A percentile compares a stretch with the other conserved stretches of the same genome.
phyloP scores from a whole-genome alignment of 2,888 invertebrate species.

The Epicampocera succincta region DNA sequence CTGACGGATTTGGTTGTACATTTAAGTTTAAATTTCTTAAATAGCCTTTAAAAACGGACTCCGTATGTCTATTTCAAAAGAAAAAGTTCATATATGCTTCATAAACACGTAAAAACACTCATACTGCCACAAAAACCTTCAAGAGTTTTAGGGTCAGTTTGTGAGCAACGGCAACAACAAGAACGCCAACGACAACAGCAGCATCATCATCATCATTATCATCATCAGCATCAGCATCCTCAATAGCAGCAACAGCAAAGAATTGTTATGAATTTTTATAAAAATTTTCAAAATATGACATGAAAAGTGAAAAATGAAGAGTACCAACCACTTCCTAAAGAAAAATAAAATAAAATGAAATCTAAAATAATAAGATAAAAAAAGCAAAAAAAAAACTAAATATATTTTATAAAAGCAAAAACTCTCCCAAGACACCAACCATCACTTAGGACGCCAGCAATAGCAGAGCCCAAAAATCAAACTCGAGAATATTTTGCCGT shows the following conservation, averaged over 20 bases:
- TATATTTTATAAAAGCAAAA: constrained; percentile 69
- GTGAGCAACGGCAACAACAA: constrained; percentile 40
- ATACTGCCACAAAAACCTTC: constrained; percentile 31
- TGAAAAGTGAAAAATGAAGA: constrained; percentile 69
- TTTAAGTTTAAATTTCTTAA: too few relatives aligned
- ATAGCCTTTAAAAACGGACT: background rate
- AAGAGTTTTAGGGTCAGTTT: constrained; percentile 67
- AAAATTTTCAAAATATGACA: constrained; percentile 67
- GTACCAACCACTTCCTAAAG: constrained; percentile 53
- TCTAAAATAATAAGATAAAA: constrained; percentile 53
- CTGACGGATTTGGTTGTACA: too few relatives aligned
- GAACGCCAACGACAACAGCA: constrained; percentile 9
- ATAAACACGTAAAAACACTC: constrained; percentile 39
- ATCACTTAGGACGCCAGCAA: constrained; percentile 56
- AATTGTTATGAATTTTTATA: constrained; percentile 68
- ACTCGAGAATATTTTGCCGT: constrained; percentile 35
- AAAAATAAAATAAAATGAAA: constrained; percentile 50
- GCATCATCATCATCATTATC: too few relatives aligned
- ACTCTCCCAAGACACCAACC: constrained; percentile 74
- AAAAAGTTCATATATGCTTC: constrained; percentile 70
- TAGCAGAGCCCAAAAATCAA: constrained; percentile 47
- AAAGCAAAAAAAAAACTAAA: constrained; percentile 33
- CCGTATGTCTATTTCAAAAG: background rate
- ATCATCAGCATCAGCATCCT: background rate
- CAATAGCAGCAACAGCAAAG: constrained; percentile 33